These are phyloP conservation scores for Chamaea fasciata DNA, from an alignment of 2,113 vertebrate genomes.

Conservation along the genomic window DNA sequence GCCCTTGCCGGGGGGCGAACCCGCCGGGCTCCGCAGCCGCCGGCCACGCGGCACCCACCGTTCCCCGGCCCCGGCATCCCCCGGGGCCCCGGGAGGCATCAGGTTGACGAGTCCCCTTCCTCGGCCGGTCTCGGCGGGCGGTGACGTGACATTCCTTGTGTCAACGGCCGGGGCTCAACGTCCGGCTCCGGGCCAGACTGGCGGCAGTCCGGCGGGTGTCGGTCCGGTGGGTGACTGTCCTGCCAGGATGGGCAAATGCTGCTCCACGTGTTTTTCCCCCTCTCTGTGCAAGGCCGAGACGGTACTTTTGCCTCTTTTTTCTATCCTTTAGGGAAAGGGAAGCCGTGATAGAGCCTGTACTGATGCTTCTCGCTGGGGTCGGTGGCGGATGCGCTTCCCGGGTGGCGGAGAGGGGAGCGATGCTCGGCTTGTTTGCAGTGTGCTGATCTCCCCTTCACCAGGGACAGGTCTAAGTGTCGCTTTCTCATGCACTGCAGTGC, in stretches of 20 bases:
- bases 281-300: constrained; percentile 79
- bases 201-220: background rate
- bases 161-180: background rate
- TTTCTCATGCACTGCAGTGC: constrained; percentile 57
- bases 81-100: background rate
- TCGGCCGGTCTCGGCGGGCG: background rate
- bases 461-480: background rate
- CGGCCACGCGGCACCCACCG: background rate
- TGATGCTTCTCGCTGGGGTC: background rate
- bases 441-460: background rate
- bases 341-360: background rate
- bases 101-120: background rate
- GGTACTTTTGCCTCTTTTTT: constrained; percentile 74
- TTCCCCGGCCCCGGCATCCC: background rate
- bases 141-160: background rate
- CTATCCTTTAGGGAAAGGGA: background rate
- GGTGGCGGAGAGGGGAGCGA: background rate
- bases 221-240: background rate
- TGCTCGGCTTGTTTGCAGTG: background rate
- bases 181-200: background rate
- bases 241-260: constrained; percentile 81
- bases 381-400: background rate
- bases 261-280: constrained; percentile 76
- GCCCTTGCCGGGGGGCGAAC: background rate
- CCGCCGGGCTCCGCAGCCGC: background rate